Base-by-base conservation (phyloP, 1,140 invertebrate species). In the Drosophila trapezifrons region DNA sequence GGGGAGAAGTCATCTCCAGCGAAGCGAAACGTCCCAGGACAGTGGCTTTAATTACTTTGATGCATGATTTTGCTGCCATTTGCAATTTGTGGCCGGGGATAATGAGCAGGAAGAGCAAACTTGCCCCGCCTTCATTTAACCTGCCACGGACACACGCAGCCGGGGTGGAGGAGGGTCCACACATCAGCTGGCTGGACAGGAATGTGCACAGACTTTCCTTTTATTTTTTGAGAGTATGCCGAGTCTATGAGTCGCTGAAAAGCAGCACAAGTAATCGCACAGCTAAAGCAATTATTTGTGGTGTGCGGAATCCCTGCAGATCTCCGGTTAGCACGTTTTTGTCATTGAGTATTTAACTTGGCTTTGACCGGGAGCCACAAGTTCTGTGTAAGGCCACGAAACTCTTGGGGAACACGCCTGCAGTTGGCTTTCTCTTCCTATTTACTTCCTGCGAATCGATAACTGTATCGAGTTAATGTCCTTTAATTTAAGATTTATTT, bases 61-160 rank as follows among this genome's bases (percentile, higher is more conserved):
- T 82, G 83, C 83, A 86, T 87, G 83, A 82, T 87, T 87, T 82
- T 82, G 65, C 79, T 87, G 83, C 71, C 83, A 76, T 87, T 86
- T 81, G 75, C 70, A 86, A 86, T 86, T 81, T 86, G 83, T 73
- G 12, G 64, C 57, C 65, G 38, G 43, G 54, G 49, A 81, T 78
- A 86, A 86, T 86, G 82, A 86, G 71, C 62, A 58, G 66, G 47
- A 58, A 55, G 35, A 64, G 62, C 49, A 37, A 35, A 38, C 38
- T 52, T 54, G 22, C 29, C 42, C 37, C 43, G 60, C 38, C 70
- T 56, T 70, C 69, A 80, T 59, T 80, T 74, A 78, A 69, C 74
- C 67, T 78, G 57, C 45, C 52, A 66, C 59, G 32, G 5, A 13
- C 35, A 35, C 32, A 38, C 6, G 49, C 27, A 13, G 4, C 2